Conservation (phyloP, 1,140 invertebrate species). For the Neotoxoptera formosana region DNA sequence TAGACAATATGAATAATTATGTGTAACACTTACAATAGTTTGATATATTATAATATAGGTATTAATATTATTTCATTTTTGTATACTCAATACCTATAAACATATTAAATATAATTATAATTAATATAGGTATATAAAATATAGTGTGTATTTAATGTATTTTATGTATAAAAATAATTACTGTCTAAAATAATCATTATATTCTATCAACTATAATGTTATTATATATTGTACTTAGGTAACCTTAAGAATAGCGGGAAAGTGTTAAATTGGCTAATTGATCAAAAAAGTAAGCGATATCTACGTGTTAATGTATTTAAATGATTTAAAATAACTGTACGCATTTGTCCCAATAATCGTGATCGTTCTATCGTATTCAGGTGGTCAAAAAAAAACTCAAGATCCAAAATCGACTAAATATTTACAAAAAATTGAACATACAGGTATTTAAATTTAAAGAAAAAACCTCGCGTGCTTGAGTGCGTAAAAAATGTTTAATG, state of each 20-base stretch:
- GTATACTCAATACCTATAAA: not conserved
- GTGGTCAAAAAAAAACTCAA: conserved; percentile 51
- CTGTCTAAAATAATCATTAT: not conserved
- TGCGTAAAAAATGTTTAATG: not conserved
- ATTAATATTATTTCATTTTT: not conserved
- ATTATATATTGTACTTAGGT: conserved; percentile 69
- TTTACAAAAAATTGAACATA: conserved; percentile 54
- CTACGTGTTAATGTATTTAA: conserved; percentile 58
- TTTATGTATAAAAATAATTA: not conserved
- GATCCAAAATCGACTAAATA: conserved; percentile 51
- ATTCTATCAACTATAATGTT: not conserved
- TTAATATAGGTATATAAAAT: not conserved
- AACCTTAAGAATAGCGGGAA: conserved; percentile 94
- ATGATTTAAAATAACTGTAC: conserved; percentile 43
- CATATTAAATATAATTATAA: not conserved
- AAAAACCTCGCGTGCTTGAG: conserved; percentile 21
- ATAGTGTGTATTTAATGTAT: not conserved
- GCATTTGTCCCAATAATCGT: not conserved
- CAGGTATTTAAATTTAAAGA: conserved; percentile 38
- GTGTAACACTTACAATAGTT: not conserved
- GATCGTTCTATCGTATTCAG: conserved; percentile 30
- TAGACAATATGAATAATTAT: not conserved
- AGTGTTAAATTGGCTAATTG: conserved; percentile 93
- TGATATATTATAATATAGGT: not conserved
- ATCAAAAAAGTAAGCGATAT: conserved; percentile 90